Evolutionary conservation across 2,113 vertebrate species (phyloP).

Genomic region (Otus sunia): DNA sequence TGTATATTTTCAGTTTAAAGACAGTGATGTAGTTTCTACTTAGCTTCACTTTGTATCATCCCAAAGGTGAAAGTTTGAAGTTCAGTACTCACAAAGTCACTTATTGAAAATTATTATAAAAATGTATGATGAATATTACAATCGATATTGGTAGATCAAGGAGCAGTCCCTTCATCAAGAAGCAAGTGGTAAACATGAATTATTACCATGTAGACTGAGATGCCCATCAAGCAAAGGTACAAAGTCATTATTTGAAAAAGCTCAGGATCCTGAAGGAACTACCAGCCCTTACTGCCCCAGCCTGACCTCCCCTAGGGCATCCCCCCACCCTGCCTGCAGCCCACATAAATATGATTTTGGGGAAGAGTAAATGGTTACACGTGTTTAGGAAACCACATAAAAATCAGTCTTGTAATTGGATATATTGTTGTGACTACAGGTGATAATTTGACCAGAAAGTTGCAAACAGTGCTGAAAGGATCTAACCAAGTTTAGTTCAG

Average conservation of each 20-base stretch:
- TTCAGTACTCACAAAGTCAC: neutral
- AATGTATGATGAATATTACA: neutral
- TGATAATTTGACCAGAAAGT: neutral
- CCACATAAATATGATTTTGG: neutral
- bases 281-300: neutral
- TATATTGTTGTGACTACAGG: neutral
- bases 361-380: neutral
- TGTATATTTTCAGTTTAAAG: neutral
- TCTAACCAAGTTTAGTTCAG: neutral
- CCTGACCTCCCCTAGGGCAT: neutral
- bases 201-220: neutral
- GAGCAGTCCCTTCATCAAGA: neutral
- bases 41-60: neutral
- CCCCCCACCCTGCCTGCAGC: neutral
- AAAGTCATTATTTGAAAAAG: neutral
- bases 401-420: neutral
- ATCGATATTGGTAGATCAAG: neutral
- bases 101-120: neutral
- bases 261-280: neutral
- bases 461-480: neutral
- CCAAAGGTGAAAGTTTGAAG: neutral
- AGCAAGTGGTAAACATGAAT: neutral
- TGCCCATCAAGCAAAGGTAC: neutral
- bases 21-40: neutral
- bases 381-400: neutral